Base-by-base conservation (phyloP, 2,113 vertebrate genomes). In the Anolis sagrei region DNA sequence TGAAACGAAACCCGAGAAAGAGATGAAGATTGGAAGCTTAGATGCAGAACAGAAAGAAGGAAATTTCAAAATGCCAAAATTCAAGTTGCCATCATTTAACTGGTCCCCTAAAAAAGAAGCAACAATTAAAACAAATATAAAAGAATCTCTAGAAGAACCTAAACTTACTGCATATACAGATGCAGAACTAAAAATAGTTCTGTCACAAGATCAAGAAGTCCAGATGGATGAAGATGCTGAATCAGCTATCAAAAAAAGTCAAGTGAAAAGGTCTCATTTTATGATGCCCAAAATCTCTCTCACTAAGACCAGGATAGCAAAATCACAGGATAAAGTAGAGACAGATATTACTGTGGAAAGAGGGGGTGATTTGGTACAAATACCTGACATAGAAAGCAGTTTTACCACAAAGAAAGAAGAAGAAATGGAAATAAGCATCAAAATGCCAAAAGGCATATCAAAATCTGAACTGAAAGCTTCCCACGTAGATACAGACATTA, bases 1-100 rank as follows among this genome's bases (percentile, higher is more conserved):
- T 51, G 1, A 0, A 1, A 2, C 21, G 16, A 54, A 19, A n/a
- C 4, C 3, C 0, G 85, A 70, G 19, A 80, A 48, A 48, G 89
- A 76, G 58, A 39, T 58, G 25, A 85, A 86, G 1, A 34, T 23
- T 16, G 76, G 25, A 29, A 85, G 61, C 13, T 36, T 61, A 64
- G 90, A 90, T 1, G 48, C 7, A 14, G 92, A 93, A 39, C 90
- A 85, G 6, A 93, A 92, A 79, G 92, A 91, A 27, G 89, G 93
- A 25, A 91, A 94, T 54, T 94, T 95, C 62, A 96, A 93, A 85
- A 84, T 86, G 62, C 91, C 95, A 4, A 92, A 87, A 82, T 87
- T 97, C 58, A 95, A 94, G 85, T 84, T 96, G 1, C 96, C 94
- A 0, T 93, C 94, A 7, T 92, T 97, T 79, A 91, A 73, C 9